Evolutionary conservation across 2,113 vertebrate species (phyloP), one percentile per base, ranked within the genome.

Genomic region (Gallinago media): DNA sequence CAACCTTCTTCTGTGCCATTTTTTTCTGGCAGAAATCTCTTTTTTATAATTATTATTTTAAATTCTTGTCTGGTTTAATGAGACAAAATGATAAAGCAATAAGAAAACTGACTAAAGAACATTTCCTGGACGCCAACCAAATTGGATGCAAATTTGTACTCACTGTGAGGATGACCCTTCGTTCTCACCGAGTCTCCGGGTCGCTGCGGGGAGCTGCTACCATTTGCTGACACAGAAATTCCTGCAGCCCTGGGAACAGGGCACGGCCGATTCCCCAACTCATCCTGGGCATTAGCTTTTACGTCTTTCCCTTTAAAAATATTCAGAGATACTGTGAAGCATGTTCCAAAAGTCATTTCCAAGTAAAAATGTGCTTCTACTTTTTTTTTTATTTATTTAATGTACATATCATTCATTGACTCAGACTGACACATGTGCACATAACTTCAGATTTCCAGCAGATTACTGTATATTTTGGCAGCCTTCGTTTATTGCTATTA

Each of bases 391-490:
- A n/a, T 34, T 85, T 49, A 65, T 8, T 34, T 13, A 52, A 26
- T 18, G 11, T 49, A 34, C 23, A 7, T 54, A n/a, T 76, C 47
- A 38, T 40, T 80, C 47, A 26, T 46, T 95, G 89, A 92, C 36
- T 97, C 89, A 89, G 42, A 18, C n/a, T 66, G 63, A 59, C 67
- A 94, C 36, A n/a, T 8, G 54, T 73, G 61, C 54, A 31, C 44
- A 31, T 55, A 94, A 70, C 38, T 95, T 67, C 31, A 85, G 32
- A 31, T 58, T 94, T 89, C 44, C 49, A 87, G n/a, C 17, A 85
- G 58, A 82, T 96, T 76, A 44, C 25, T 76, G 66, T 38, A 32
- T 79, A 65, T 91, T 92, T 87, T 93, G 94, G 92, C 81, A 95
- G 31, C 62, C 31, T 82, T 68, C 87, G 73, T 32, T 61, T 59